These are phyloP conservation scores for Chironomus riparius DNA, from an alignment of 2,888 invertebrate species.

Conservation along the genomic window DNA sequence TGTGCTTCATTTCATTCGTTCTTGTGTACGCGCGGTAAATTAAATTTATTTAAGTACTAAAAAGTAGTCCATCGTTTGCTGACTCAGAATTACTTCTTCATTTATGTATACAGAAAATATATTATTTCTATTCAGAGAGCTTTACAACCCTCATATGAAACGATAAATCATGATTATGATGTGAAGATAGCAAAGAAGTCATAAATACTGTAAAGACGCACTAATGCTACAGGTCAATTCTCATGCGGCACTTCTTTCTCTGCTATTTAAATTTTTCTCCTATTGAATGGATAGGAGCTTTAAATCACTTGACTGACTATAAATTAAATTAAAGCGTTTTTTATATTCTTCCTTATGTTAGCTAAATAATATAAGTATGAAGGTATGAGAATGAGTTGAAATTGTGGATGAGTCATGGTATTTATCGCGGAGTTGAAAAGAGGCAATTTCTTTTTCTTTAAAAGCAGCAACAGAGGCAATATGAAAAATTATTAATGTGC, in stretches of 20 bases:
- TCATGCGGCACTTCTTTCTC: not conserved
- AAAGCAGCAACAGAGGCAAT: not conserved
- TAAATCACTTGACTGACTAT: slow-evolving; percentile 20
- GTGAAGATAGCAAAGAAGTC: slow-evolving; percentile 7
- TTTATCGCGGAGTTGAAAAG: not conserved
- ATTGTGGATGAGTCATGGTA: not conserved
- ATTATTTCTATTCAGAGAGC: not conserved
- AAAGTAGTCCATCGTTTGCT: not conserved
- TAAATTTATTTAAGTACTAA: not conserved
- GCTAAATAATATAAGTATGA: not conserved
- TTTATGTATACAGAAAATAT: not conserved
- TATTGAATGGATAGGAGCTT: not conserved
- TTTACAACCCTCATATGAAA: slow-evolving; percentile 10
- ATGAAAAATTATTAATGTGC: not conserved
- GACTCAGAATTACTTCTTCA: not conserved
- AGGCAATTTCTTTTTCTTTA: not conserved
- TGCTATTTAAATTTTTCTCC: not conserved
- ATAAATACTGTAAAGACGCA: slow-evolving; percentile 16
- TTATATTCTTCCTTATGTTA: not conserved
- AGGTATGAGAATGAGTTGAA: not conserved
- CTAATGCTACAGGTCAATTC: slow-evolving; percentile 24
- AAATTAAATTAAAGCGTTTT: slow-evolving; percentile 23
- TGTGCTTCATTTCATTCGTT: too few species aligned
- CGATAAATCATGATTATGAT: slow-evolving; percentile 15
- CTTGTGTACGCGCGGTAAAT: too few species aligned